Evolutionary conservation across 2,888 invertebrate genomes (phyloP).

Genomic region (Cetonia aurata): DNA sequence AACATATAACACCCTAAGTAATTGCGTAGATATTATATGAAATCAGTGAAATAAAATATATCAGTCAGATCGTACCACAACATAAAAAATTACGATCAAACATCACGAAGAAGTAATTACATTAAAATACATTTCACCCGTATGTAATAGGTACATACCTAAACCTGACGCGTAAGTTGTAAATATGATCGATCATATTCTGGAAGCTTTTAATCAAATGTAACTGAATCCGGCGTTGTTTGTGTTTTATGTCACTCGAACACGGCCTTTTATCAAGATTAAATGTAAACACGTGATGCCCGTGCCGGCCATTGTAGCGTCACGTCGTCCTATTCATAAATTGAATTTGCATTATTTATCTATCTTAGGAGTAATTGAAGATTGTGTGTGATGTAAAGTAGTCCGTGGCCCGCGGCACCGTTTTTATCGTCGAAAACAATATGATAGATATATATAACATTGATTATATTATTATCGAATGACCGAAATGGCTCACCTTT

Average conservation of each 20-base stretch:
- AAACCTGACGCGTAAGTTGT: conserved; percentile 26
- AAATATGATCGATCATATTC: conserved; percentile 34
- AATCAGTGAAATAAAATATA: not conserved
- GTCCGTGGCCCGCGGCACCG: not conserved
- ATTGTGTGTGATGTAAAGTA: not conserved
- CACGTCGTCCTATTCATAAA: conserved; percentile 53
- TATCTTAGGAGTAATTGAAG: conserved; percentile 56
- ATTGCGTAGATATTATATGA: not conserved
- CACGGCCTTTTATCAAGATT: conserved; percentile 65
- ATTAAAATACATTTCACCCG: conserved; percentile 18
- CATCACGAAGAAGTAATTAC: conserved; percentile 25
- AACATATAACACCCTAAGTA: not conserved
- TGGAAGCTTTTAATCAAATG: conserved; percentile 63
- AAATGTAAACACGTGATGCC: conserved; percentile 64
- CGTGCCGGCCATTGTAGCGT: conserved; percentile 60
- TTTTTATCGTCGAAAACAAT: not conserved
- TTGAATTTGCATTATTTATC: conserved; percentile 65
- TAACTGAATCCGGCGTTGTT: conserved; percentile 65
- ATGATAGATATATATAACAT: not conserved
- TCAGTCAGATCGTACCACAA: conserved; percentile 18
- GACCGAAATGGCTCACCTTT: conserved; percentile 61
- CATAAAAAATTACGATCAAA: conserved; percentile 23
- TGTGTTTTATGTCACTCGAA: conserved; percentile 61
- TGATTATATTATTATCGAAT: not conserved
- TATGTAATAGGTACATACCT: too few relatives aligned